phyloP scores from a whole-genome alignment of 2,113 vertebrate species.

The Lepus timidus region DNA sequence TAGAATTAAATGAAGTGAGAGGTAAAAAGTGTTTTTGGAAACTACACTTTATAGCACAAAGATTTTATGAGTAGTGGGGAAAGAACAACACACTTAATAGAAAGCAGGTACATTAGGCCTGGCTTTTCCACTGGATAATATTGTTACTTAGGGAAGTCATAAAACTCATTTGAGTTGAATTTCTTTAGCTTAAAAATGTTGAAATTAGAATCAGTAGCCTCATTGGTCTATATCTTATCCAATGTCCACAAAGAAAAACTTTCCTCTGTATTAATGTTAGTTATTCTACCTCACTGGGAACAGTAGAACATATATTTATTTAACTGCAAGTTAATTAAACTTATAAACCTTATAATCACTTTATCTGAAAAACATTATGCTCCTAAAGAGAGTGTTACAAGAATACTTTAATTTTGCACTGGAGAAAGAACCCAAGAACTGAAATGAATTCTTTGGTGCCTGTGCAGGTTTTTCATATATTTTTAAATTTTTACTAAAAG shows the following conservation, averaged over 20 bases:
- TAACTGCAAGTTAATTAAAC: constrained; percentile 53
- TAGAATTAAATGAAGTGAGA: not conserved
- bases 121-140: not conserved
- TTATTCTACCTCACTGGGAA: constrained; percentile 20
- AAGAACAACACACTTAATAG: not conserved
- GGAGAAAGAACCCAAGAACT: not conserved
- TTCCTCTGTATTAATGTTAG: not conserved
- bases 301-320: constrained; percentile 18
- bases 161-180: not conserved
- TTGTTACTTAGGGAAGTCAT: not conserved
- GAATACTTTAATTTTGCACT: constrained; percentile 13
- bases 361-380: constrained; percentile 57
- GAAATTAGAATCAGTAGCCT: constrained; percentile 15
- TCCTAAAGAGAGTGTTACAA: constrained; percentile 23
- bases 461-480: too few relatives aligned
- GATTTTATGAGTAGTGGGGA: not conserved
- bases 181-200: constrained; percentile 58
- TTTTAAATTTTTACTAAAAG: too few relatives aligned
- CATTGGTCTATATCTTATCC: not conserved
- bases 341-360: constrained; percentile 16
- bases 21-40: not conserved
- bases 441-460: constrained; percentile 14
- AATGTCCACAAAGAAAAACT: constrained; percentile 19
- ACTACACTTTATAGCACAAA: not conserved
- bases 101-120: not conserved